A percentile compares a stretch with the other conserved stretches of the same genome.
These are phyloP conservation scores for Cheilinus undulatus DNA, from an alignment of 2,113 vertebrate genomes.

Conservation along the genomic window DNA sequence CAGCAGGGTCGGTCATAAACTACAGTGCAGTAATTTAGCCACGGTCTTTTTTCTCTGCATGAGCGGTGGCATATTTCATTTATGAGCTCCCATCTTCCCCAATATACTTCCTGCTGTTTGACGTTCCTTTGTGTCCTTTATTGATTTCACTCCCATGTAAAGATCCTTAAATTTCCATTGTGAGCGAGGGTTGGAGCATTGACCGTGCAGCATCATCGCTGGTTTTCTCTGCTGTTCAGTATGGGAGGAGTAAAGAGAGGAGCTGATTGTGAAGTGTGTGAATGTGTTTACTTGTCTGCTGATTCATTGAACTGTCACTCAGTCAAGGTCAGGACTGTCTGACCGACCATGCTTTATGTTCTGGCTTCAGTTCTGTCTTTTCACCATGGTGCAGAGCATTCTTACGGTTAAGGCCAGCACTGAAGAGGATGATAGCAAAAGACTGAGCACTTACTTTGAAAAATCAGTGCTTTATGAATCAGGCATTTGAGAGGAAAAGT, in stretches of 20 bases:
- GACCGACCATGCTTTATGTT: not conserved
- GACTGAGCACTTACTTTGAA: not conserved
- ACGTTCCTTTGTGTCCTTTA: slow-evolving; percentile 63
- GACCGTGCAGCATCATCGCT: slow-evolving; percentile 45
- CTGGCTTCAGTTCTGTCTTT: slow-evolving; percentile 16
- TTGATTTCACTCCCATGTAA: slow-evolving; percentile 64
- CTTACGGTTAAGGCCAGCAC: not conserved
- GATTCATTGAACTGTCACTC: slow-evolving; percentile 53
- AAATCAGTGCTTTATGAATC: not conserved
- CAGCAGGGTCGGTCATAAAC: slow-evolving; percentile 65
- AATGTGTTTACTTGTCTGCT: slow-evolving; percentile 29
- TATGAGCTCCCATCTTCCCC: slow-evolving; percentile 60
- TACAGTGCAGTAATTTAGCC: slow-evolving; percentile 67
- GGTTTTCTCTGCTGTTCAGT: slow-evolving; percentile 14
- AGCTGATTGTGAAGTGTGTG: slow-evolving; percentile 16
- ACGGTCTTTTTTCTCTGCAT: slow-evolving; percentile 62
- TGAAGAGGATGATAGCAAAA: not conserved
- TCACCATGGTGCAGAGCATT: not conserved
- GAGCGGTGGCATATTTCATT: slow-evolving; percentile 69
- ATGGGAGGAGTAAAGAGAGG: not conserved
- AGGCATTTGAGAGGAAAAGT: not conserved
- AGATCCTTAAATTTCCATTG: slow-evolving; percentile 57
- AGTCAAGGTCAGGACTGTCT: not conserved
- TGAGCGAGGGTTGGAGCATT: slow-evolving; percentile 34
- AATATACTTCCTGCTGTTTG: slow-evolving; percentile 56